A percentile compares a stretch with the other conserved stretches of the same genome.
phyloP scores from a whole-genome alignment of 2,797 vertebrate genomes.

The Pampus argenteus region DNA sequence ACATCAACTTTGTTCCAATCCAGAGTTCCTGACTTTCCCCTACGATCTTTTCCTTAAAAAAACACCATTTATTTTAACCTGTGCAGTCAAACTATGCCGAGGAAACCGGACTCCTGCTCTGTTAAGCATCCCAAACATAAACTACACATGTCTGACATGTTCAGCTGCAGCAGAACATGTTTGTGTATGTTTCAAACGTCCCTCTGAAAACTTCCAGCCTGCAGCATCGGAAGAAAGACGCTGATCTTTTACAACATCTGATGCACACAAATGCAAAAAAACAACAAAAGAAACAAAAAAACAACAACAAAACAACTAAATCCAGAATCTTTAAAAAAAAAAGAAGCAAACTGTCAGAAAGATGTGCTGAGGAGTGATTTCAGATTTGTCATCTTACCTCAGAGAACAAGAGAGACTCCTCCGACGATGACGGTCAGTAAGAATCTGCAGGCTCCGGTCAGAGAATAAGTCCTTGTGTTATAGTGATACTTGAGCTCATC shows the following conservation, averaged over 20 bases:
- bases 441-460: conserved; percentile 75
- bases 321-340: neutral
- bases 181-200: neutral
- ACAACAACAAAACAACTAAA: neutral
- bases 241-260: neutral
- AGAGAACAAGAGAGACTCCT: conserved; percentile 83
- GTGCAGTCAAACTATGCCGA: neutral
- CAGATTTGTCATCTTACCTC: conserved; percentile 82
- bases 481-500: conserved; percentile 90
- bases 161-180: conserved; percentile 10
- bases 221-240: neutral
- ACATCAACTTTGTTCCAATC: neutral
- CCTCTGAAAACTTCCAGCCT: conserved; percentile 34
- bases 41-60: neutral
- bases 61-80: neutral
- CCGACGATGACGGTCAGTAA: conserved; percentile 79
- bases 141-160: conserved; percentile 50
- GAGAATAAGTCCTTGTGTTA: conserved; percentile 86
- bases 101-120: conserved; percentile 38
- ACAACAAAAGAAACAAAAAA: neutral
- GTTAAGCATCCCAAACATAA: conserved; percentile 32
- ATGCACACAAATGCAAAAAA: neutral
- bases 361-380: neutral
- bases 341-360: neutral
- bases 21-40: neutral